phyloP scores from a whole-genome alignment of 2,113 vertebrate genomes.

The Podarcis raffonei region DNA sequence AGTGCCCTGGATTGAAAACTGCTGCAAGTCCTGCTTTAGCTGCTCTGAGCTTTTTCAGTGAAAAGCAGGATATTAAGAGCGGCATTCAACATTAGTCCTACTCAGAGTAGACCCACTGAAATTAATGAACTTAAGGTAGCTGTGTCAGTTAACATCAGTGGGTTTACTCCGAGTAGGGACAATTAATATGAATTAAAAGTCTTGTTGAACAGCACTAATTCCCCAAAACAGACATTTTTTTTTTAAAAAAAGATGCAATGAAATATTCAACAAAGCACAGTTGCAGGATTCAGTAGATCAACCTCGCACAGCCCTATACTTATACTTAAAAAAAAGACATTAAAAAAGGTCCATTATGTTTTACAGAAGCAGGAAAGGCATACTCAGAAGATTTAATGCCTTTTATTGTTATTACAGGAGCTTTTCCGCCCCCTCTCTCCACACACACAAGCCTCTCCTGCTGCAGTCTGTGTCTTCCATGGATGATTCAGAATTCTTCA shows the following conservation, averaged over 20 bases:
- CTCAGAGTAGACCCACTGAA: too few relatives aligned
- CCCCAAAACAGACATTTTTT: background rate
- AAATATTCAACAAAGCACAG: rapidly evolving
- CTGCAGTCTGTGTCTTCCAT: background rate
- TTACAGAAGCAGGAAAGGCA: constrained; percentile 31
- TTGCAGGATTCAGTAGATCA: background rate
- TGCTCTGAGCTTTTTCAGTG: background rate
- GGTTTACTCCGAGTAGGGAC: background rate
- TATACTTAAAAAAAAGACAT: background rate
- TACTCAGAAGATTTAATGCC: constrained; percentile 21
- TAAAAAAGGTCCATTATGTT: background rate
- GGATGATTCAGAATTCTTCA: constrained; percentile 36
- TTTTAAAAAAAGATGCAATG: background rate
- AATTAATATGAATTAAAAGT: background rate
- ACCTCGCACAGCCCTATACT: constrained; percentile 5
- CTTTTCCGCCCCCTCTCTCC: constrained; percentile 46
- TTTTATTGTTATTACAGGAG: constrained; percentile 46
- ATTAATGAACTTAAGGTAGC: too few relatives aligned
- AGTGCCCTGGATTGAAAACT: background rate
- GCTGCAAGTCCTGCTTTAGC: too few relatives aligned
- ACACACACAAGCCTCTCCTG: background rate
- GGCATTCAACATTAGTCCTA: too few relatives aligned
- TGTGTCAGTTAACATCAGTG: too few relatives aligned
- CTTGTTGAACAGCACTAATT: background rate
- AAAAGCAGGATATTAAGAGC: background rate